Conservation (phyloP, 2,797 vertebrate species). For the Amphiprion clarkii region DNA sequence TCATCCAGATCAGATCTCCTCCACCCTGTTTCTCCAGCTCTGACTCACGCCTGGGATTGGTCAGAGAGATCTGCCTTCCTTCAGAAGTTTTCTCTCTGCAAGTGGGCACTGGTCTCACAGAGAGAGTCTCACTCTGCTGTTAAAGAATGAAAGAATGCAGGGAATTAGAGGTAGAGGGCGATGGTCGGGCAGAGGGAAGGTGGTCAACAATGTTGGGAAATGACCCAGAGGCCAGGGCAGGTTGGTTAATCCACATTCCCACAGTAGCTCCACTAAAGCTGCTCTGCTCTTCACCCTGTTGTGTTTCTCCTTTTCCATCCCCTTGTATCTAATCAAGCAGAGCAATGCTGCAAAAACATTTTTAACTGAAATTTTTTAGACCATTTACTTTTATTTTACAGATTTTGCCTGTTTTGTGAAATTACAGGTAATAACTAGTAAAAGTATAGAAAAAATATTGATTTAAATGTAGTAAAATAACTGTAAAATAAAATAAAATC, state of each 20-base stretch:
- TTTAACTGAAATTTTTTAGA: too few relatives aligned
- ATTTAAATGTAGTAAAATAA: too few relatives aligned
- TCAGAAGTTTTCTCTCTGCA: conserved; percentile 37
- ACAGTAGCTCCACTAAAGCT: conserved; percentile 42
- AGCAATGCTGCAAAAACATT: neutral
- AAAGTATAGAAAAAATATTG: too few relatives aligned
- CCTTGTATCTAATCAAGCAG: neutral
- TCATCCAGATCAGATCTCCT: conserved; percentile 20
- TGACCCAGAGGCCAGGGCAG: conserved; percentile 68
- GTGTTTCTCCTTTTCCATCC: neutral
- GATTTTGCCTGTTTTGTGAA: too few relatives aligned
- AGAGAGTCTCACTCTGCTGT: conserved; percentile 64
- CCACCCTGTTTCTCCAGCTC: conserved; percentile 9
- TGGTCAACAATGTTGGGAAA: conserved; percentile 64
- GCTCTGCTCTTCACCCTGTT: conserved; percentile 16
- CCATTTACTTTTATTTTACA: too few relatives aligned
- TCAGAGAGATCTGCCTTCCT: conserved; percentile 11
- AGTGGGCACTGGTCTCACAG: conserved; percentile 42
- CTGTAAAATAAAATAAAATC: too few relatives aligned
- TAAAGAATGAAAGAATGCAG: conserved; percentile 82
- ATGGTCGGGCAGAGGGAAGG: conserved; percentile 50
- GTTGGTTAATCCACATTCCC: conserved; percentile 78
- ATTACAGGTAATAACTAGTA: too few relatives aligned
- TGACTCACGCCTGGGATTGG: conserved; percentile 31
- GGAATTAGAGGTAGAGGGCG: conserved; percentile 73